A percentile compares a stretch with the other conserved stretches of the same genome.
phyloP scores from a whole-genome alignment of 2,113 vertebrate genomes.

The Eublepharis macularius region DNA sequence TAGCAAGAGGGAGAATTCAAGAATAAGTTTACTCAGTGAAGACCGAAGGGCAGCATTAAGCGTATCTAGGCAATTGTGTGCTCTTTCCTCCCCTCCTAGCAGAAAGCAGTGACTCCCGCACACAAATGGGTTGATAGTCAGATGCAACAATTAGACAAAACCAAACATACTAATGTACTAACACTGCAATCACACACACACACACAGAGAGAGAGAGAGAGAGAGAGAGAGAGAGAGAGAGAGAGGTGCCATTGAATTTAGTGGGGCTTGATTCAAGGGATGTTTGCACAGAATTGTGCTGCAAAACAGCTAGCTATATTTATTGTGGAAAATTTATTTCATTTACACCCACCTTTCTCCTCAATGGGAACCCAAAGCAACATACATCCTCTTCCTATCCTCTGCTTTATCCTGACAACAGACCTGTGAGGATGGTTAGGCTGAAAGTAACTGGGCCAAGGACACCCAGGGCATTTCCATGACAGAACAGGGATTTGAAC shows the following conservation, averaged over 20 bases:
- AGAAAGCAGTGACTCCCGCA: neutral
- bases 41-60: too few relatives aligned
- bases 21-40: neutral
- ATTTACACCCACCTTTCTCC: too few relatives aligned
- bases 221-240: too few relatives aligned
- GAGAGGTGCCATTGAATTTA: neutral
- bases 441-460: too few relatives aligned
- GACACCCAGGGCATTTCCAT: too few relatives aligned
- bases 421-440: too few relatives aligned
- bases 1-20: too few relatives aligned
- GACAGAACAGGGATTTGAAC: too few relatives aligned
- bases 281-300: neutral
- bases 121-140: neutral
- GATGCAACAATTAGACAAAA: neutral
- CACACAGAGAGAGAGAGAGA: too few relatives aligned
- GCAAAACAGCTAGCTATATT: neutral
- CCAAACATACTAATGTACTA: neutral
- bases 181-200: neutral
- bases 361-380: too few relatives aligned
- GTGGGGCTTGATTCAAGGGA: neutral
- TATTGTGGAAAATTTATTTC: neutral
- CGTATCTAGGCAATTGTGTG: neutral
- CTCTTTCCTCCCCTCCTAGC: neutral
- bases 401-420: too few relatives aligned
- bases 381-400: too few relatives aligned